Evolutionary conservation across 1,140 invertebrate species (phyloP).

Genomic region (Bombus sibiricus): DNA sequence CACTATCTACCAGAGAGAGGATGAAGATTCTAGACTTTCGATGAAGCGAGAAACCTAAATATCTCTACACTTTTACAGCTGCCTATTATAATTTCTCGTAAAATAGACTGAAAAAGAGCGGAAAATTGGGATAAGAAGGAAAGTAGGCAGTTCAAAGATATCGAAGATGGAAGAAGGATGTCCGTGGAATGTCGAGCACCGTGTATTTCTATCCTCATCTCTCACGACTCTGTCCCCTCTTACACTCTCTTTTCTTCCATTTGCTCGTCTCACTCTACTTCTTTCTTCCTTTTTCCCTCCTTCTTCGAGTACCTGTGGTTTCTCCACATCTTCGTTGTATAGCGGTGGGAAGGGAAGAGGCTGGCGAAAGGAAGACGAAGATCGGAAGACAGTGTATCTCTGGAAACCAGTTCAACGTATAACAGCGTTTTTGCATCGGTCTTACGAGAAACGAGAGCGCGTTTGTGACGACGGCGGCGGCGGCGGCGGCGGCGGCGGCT

Average conservation of each 20-base stretch:
- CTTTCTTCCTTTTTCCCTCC: not conserved
- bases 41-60: too few relatives aligned
- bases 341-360: too few relatives aligned
- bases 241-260: not conserved
- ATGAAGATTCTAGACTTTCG: too few relatives aligned
- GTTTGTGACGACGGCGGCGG: not conserved
- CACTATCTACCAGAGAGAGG: too few relatives aligned
- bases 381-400: conserved; percentile 28
- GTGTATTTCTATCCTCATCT: not conserved
- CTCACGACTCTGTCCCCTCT: not conserved
- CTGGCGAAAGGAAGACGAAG: conserved; percentile 3
- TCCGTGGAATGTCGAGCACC: conserved; percentile 51
- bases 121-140: too few relatives aligned
- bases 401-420: conserved; percentile 60
- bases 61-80: too few relatives aligned
- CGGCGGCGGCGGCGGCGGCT: not conserved
- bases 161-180: conserved; percentile 41
- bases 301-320: not conserved
- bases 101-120: too few relatives aligned
- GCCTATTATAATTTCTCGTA: too few relatives aligned
- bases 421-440: conserved; percentile 60
- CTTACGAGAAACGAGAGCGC: conserved; percentile 50
- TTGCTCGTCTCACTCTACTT: not conserved
- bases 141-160: too few relatives aligned
- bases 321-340: not conserved